Base-by-base conservation (phyloP, 2,113 vertebrate genomes). In the Callipepla squamata region DNA sequence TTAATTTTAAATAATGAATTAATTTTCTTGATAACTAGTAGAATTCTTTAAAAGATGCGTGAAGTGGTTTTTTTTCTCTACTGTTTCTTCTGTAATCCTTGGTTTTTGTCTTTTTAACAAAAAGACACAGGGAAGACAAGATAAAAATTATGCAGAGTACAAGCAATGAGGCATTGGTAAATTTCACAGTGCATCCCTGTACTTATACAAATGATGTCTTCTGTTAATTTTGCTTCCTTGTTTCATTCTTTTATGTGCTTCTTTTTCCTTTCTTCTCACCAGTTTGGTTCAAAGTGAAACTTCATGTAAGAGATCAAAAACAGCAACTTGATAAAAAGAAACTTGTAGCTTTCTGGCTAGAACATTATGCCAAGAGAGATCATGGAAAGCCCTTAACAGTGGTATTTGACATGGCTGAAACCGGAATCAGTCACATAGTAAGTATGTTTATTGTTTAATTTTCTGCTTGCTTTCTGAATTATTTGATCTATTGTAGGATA, bases 201-300 rank as follows among this genome's bases (percentile, higher is more conserved):
- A 0, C 36, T 55, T 16, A 42, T 79, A 38, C 15, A 63, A 1
- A 8, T 75, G 18, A 50, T 47, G 20, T 26, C 57, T 91, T 79
- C 11, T 77, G 11, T 53, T 83, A 26, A 25, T 22, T 73, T 50
- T 50, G 30, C 14, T 51, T 82, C 9, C 32, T 87, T 70, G 14
- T 72, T 85, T 67, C 66, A 73, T 36, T 50, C 14, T 89, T 73
- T 44, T 65, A 21, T 72, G 6, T 22, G 23, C 26, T 85, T 34
- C 32, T 16, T 85, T 69, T 83, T 40, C n/a, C n/a, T 84, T 32
- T 55, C 44, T 82, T 85, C 40, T 68, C 34, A 18, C 57, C 95
- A 99, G 99, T 99, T 92, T 99, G 99, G 99, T 99, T 99, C 95
- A 98, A 94, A 95, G 99, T 99, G 68, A 99, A 99, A 92, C 97